These are phyloP conservation scores for Chlorospingus semifuscus DNA, from an alignment of 2,797 vertebrate genomes.

Conservation along the genomic window DNA sequence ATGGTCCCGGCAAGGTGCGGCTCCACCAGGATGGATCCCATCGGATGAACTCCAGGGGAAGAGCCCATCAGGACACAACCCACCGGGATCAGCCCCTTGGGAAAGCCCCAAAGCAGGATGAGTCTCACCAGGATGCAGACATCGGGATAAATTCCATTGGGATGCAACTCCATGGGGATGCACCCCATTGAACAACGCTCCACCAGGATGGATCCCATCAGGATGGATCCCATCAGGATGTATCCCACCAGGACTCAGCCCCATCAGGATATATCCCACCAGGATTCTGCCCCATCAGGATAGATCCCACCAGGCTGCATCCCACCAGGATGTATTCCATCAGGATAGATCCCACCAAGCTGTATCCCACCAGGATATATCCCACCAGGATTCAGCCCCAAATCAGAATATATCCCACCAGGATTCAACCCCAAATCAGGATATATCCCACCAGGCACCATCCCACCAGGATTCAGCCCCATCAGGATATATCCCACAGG, in stretches of 20 bases:
- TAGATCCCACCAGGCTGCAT: no score
- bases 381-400: not conserved
- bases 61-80: fast-evolving
- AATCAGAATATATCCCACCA: no score
- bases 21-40: not conserved
- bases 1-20: no score
- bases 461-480: no score
- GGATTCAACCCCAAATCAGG: not conserved
- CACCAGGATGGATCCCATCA: no score
- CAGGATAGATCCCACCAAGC: not conserved
- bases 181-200: fast-evolving
- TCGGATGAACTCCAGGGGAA: not conserved
- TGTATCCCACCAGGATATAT: fast-evolving
- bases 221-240: fast-evolving
- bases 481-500: not conserved
- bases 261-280: no score
- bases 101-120: fast-evolving
- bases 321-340: no score
- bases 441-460: no score
- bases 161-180: fast-evolving
- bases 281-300: no score
- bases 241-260: no score
- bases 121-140: fast-evolving
- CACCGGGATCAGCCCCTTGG: fast-evolving
- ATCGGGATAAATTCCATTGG: fast-evolving